Conservation (phyloP, 2,888 invertebrate genomes). For the Orgyia antiqua region DNA sequence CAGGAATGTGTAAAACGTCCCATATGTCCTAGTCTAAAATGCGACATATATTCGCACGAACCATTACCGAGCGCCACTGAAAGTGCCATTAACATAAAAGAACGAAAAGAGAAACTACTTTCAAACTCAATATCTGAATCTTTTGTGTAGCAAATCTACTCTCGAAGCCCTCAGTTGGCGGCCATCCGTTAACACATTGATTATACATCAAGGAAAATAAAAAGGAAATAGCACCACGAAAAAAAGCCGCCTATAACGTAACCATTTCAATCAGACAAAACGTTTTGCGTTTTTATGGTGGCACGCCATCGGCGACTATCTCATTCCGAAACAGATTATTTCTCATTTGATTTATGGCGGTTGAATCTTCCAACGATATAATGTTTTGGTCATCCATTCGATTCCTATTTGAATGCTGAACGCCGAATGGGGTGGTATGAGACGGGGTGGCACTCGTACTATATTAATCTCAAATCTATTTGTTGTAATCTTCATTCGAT, state of each 20-base stretch:
- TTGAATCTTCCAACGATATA: slow-evolving; percentile 77
- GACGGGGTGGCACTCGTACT: slow-evolving; percentile 73
- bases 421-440: slow-evolving; percentile 73
- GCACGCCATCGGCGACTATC: slow-evolving; percentile 71
- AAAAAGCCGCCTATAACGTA: slow-evolving; percentile 59
- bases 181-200: slow-evolving; percentile 77
- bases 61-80: slow-evolving; percentile 63
- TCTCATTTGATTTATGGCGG: slow-evolving; percentile 79
- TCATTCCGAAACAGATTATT: slow-evolving; percentile 78
- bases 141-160: slow-evolving; percentile 76
- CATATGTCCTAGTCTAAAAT: slow-evolving; percentile 46
- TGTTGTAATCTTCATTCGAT: slow-evolving; percentile 70
- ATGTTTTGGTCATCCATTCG: slow-evolving; percentile 79
- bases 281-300: slow-evolving; percentile 77
- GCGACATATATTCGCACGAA: slow-evolving; percentile 62
- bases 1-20: slow-evolving; percentile 35
- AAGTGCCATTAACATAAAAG: slow-evolving; percentile 73
- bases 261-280: slow-evolving; percentile 77
- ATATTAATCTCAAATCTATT: slow-evolving; percentile 79
- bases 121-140: slow-evolving; percentile 75
- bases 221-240: slow-evolving; percentile 67
- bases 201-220: slow-evolving; percentile 77
- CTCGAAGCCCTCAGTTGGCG: slow-evolving; percentile 57
- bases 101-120: slow-evolving; percentile 71
- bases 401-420: slow-evolving; percentile 78